Evolutionary conservation across 2,113 vertebrate genomes (phyloP), one percentile per base, ranked within the genome.

Genomic region (Ophthalmolycus amberensis): DNA sequence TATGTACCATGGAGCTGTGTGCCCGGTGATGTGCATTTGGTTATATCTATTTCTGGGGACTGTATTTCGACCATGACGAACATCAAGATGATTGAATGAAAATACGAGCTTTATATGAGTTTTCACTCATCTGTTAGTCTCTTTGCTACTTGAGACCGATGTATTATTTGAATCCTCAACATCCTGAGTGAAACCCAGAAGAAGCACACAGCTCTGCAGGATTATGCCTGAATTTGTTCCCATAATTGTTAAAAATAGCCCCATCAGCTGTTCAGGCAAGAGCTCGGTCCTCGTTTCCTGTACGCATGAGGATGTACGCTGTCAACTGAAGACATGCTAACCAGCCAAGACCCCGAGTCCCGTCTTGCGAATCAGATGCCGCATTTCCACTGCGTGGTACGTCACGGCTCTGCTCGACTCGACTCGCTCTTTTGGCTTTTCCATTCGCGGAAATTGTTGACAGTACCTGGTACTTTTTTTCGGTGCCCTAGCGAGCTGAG

Each of bases 61-160:
- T 52, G 2, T 32, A 59, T 75, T 85, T 80, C 38, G 9, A 76
- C 76, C 81, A 10, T 34, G 52, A 82, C 74, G 67, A 82, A 75
- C 60, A 76, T 82, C 29, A 66, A 71, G 50, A 75, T 67, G 64
- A 85, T 79, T 72, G 80, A 82, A 78, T 73, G 27, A 74, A 89
- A 77, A 80, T 38, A 65, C 40, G n/a, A 25, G 16, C 64, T 34
- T 42, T 68, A 34, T 37, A 32, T 52, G 22, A 73, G 32, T 74
- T 71, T 59, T 63, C 9, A 56, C 22, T 75, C 38, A 7, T 85
- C n/a, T 32, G 0, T 62, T 15, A 42, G 20, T 77, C 54, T 37
- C 14, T 25, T 32, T 18, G 0, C 38, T 9, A 38, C 52, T 64
- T 48, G 18, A 42, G 38, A 48, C 14, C 50, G 10, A 10, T 11